phyloP scores from a whole-genome alignment of 2,888 invertebrate species.

The Drosophila flavopinicola region DNA sequence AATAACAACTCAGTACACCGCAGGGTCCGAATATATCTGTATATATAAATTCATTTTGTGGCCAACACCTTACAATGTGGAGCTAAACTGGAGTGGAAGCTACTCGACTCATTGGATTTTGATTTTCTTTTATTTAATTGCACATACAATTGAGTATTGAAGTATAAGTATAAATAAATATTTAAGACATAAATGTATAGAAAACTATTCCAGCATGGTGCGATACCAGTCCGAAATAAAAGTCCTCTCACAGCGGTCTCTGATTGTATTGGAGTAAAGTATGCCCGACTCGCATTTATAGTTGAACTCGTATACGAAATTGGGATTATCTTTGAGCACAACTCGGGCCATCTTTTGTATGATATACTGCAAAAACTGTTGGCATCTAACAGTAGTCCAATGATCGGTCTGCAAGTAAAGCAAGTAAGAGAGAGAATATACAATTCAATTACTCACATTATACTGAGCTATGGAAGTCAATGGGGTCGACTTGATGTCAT shows the following conservation, averaged over 20 bases:
- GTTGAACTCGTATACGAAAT: conserved; percentile 17
- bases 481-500: background rate
- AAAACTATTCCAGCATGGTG: background rate
- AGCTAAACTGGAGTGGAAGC: background rate
- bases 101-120: background rate
- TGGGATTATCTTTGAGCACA: conserved; percentile 3
- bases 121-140: too few species aligned
- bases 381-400: background rate
- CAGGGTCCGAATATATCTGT: conserved; percentile 32
- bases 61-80: conserved; percentile 13
- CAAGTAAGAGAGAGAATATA: background rate
- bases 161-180: too few species aligned
- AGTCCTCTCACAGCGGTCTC: background rate
- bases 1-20: conserved; percentile 37
- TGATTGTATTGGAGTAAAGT: background rate
- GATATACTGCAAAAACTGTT: background rate
- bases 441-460: background rate
- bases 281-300: background rate
- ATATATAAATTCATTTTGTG: conserved; percentile 2
- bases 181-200: too few species aligned
- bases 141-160: too few species aligned
- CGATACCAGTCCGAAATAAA: conserved; percentile 22
- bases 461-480: background rate
- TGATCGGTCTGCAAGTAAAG: background rate
- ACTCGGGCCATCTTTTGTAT: background rate